Evolutionary conservation across 2,888 invertebrate species (phyloP), one percentile per base, ranked within the genome.

Genomic region (Galeruca laticollis): DNA sequence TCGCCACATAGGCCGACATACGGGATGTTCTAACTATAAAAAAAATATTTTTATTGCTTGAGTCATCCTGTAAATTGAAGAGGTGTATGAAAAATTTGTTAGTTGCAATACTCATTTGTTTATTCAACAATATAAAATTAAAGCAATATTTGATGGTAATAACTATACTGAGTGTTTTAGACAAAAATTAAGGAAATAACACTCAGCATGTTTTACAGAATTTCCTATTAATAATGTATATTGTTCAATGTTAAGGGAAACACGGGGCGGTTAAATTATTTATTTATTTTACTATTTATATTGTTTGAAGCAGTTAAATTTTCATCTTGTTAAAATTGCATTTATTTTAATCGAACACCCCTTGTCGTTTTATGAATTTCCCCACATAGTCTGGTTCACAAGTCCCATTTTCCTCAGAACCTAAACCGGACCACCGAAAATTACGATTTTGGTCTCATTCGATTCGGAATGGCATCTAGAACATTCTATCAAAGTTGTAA

Each of bases 121-220:
- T 69, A 70, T 71, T 72, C 54, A 72, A 64, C 69, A 72, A 73
- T 69, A 43, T 67, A 73, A 75, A 76, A 73, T 74, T 68, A 73
- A 77, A 79, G 78, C 79, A 78, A 78, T 78, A 78, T 75, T 71
- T 43, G 51, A 70, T 26, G 67, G 72, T 70, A 66, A 71, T 69
- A 67, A 69, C 52, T 60, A 62, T 15, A 33, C 47, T 57, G 65
- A 13, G 65, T 60, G 54, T 69, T 68, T 62, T 43, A 37, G 61
- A 47, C 51, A 31, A 59, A 57, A 62, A 59, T 54, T 51, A 59
- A 54, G 60, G 33, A 60, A 64, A 8, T 33, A 61, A 51, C 59
- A 59, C 21, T 33, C 43, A 11, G 62, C 52, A 59, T 60, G 52
- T 62, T 37, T 40, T n/a, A 47, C 73, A 72, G 69, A 71, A 60